Evolutionary conservation across 2,888 invertebrate species (phyloP).

Genomic region (Nebria salina): DNA sequence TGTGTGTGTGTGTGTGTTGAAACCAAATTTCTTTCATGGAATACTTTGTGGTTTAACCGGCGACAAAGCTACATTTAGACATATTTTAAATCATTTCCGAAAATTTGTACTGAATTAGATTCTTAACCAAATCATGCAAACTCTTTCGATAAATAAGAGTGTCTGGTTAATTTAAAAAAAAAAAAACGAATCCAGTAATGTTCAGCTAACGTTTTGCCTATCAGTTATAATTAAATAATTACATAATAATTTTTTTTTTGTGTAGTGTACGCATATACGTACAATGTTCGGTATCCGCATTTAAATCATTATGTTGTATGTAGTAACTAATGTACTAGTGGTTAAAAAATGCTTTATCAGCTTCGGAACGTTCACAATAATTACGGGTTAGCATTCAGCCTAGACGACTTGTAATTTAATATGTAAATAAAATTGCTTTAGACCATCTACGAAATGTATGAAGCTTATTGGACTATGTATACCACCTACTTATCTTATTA

Average conservation of each 20-base stretch:
- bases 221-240: constrained; percentile 1
- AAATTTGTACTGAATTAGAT: too few species aligned
- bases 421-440: constrained; percentile 6
- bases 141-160: too few species aligned
- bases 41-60: neutral
- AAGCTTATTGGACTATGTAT: too few species aligned
- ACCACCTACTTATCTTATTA: too few species aligned
- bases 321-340: neutral
- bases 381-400: neutral
- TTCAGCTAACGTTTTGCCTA: neutral
- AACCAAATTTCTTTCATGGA: constrained; percentile 39
- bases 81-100: too few species aligned
- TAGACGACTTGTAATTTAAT: constrained; percentile 4
- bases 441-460: neutral
- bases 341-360: constrained; percentile 1
- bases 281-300: neutral
- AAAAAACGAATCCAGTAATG: neutral
- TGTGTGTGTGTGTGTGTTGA: constrained; percentile 8
- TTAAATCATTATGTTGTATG: neutral
- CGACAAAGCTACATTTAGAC: too few species aligned
- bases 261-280: neutral
- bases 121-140: too few species aligned
- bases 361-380: constrained; percentile 9
- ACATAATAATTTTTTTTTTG: neutral
- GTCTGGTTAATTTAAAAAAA: too few species aligned